phyloP scores from a whole-genome alignment of 2,113 vertebrate species.

The Sceloporus undulatus region DNA sequence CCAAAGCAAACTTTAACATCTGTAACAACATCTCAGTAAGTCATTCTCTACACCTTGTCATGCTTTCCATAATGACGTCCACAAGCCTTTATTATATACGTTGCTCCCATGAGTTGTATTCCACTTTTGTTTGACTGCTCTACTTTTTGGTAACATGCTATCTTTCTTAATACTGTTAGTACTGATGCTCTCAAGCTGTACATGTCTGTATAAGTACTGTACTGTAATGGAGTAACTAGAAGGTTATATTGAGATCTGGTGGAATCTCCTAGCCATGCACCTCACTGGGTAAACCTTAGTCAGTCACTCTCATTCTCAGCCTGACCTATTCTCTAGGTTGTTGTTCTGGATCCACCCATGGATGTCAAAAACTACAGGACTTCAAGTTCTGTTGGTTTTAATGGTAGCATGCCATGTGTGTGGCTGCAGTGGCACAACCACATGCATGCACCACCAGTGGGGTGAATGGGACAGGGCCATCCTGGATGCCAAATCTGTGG shows the following conservation, averaged over 20 bases:
- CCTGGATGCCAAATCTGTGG: not conserved
- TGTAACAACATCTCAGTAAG: constrained; percentile 4
- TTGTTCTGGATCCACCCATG: not conserved
- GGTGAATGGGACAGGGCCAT: too few relatives aligned
- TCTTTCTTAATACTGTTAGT: not conserved
- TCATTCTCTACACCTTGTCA: constrained; percentile 15
- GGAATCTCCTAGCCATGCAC: too few relatives aligned
- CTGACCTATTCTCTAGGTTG: not conserved
- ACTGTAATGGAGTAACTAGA: not conserved
- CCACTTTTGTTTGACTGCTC: not conserved
- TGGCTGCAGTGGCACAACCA: too few relatives aligned
- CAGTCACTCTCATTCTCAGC: not conserved
- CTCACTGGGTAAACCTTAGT: not conserved
- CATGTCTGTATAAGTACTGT: not conserved
- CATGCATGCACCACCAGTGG: too few relatives aligned
- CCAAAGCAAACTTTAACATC: constrained; percentile 19
- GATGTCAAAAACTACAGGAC: too few relatives aligned
- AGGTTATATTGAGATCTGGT: not conserved
- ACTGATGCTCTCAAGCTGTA: not conserved
- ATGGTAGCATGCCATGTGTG: too few relatives aligned
- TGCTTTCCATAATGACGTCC: not conserved
- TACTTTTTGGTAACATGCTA: not conserved
- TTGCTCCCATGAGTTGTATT: not conserved
- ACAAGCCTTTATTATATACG: not conserved
- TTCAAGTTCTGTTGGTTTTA: too few relatives aligned